Conservation (phyloP, 1,140 invertebrate species). For the Gonioctena quinquepunctata region DNA sequence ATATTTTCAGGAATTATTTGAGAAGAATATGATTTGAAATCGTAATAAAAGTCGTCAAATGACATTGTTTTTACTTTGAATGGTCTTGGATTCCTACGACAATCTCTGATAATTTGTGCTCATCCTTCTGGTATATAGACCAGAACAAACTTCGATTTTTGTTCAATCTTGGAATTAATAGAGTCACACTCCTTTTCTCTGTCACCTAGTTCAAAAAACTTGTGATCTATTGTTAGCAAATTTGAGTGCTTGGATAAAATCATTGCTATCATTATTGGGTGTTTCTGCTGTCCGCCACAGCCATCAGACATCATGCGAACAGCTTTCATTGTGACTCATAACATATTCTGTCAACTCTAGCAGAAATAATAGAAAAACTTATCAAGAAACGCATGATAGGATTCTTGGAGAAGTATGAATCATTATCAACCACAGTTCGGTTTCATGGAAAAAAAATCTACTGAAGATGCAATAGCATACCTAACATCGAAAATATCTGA, state of each 20-base stretch:
- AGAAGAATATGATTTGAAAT: slow-evolving; percentile 7
- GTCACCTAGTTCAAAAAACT: slow-evolving; percentile 1
- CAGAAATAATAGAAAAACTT: too few species aligned
- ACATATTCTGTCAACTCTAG: too few species aligned
- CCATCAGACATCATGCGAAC: slow-evolving; percentile 50
- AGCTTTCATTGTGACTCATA: too few species aligned
- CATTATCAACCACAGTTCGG: too few species aligned
- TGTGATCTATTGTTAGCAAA: slow-evolving; percentile 27
- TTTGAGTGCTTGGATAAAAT: slow-evolving; percentile 24
- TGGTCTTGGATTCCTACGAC: background rate
- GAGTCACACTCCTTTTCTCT: slow-evolving; percentile 14
- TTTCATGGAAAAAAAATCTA: too few species aligned
- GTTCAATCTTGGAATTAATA: background rate
- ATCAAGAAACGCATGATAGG: too few species aligned
- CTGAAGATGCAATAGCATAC: too few species aligned
- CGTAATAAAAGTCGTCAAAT: slow-evolving; percentile 10
- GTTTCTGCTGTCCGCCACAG: slow-evolving; percentile 55
- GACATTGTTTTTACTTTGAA: background rate
- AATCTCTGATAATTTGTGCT: background rate
- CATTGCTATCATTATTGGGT: slow-evolving; percentile 6
- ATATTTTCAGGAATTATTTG: background rate
- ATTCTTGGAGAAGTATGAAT: too few species aligned
- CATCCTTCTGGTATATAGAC: slow-evolving; percentile 13
- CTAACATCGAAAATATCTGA: too few species aligned
- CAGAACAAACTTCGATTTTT: slow-evolving; percentile 6